These are phyloP conservation scores for Bombyx mandarina DNA, from an alignment of 1,140 invertebrate species.

Conservation along the genomic window DNA sequence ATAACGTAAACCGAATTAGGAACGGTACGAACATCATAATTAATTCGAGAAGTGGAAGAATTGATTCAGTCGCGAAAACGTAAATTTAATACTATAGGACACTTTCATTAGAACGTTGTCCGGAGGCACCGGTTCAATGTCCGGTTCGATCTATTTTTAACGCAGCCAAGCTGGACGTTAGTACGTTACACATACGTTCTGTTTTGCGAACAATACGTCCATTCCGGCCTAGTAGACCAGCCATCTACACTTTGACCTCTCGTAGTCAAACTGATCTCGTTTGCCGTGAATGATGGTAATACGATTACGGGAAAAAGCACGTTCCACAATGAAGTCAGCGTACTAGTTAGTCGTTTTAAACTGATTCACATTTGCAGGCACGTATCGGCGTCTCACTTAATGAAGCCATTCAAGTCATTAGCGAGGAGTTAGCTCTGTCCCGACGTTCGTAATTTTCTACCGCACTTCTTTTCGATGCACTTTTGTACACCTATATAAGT, in stretches of 20 bases:
- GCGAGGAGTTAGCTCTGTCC: constrained; percentile 19
- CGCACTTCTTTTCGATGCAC: not conserved
- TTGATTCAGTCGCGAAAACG: constrained; percentile 28
- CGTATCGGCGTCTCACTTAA: constrained; percentile 39
- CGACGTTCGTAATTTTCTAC: not conserved
- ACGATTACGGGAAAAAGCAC: constrained; percentile 17
- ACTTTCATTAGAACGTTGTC: constrained; percentile 53
- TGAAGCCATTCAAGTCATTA: constrained; percentile 51
- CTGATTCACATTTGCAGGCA: constrained; percentile 35
- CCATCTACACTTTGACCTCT: constrained; percentile 26
- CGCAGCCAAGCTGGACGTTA: constrained; percentile 22
- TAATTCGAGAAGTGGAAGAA: constrained; percentile 16
- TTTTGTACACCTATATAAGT: too few species aligned
- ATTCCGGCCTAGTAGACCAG: constrained; percentile 6
- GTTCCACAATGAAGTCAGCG: constrained; percentile 11
- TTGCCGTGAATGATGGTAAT: constrained; percentile 11
- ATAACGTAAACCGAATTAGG: not conserved
- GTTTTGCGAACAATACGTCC: constrained; percentile 35
- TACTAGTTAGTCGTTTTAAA: constrained; percentile 16
- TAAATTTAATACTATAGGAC: constrained; percentile 32
- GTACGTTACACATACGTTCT: constrained; percentile 33
- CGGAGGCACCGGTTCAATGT: constrained; percentile 53
- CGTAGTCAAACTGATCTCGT: constrained; percentile 9
- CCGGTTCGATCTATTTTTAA: constrained; percentile 56
- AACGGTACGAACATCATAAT: not conserved